A percentile compares a stretch with the other conserved stretches of the same genome.
These are phyloP conservation scores for Hecatera dysodea DNA, from an alignment of 2,888 invertebrate species.

Conservation along the genomic window DNA sequence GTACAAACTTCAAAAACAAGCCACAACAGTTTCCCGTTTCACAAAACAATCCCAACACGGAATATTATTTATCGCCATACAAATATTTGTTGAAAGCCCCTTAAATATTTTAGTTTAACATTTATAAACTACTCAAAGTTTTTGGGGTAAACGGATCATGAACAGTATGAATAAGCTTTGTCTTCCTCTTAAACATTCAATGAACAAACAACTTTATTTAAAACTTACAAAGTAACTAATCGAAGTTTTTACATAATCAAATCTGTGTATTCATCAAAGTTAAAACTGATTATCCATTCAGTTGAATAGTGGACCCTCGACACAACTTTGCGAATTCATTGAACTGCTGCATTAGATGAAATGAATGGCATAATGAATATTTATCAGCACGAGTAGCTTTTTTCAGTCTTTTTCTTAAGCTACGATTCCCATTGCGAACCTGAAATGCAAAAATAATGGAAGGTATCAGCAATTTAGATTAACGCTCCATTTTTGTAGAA, in stretches of 20 bases:
- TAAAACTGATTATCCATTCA: slow-evolving; percentile 49
- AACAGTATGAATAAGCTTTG: slow-evolving; percentile 11
- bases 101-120: slow-evolving; percentile 8
- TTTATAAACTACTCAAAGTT: slow-evolving; percentile 32
- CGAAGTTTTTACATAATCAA: slow-evolving; percentile 42
- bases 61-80: background rate
- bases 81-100: slow-evolving; percentile 8
- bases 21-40: background rate
- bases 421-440: slow-evolving; percentile 16
- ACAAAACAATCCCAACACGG: background rate
- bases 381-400: slow-evolving; percentile 55
- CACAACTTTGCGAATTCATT: slow-evolving; percentile 28
- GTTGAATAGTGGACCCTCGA: slow-evolving; percentile 21
- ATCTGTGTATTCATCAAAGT: slow-evolving; percentile 46
- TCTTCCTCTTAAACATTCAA: slow-evolving; percentile 11
- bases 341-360: slow-evolving; percentile 53
- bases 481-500: slow-evolving; percentile 19
- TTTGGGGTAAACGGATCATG: slow-evolving; percentile 6
- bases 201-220: slow-evolving; percentile 18
- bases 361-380: slow-evolving; percentile 67
- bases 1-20: too few relatives aligned
- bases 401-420: slow-evolving; percentile 44
- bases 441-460: slow-evolving; percentile 54
- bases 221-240: slow-evolving; percentile 28
- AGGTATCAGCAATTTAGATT: slow-evolving; percentile 61